Percentiles rank a stretch among this genome's conserved stretches.
phyloP scores from a whole-genome alignment of 2,888 invertebrate species.

The Vanessa cardui region DNA sequence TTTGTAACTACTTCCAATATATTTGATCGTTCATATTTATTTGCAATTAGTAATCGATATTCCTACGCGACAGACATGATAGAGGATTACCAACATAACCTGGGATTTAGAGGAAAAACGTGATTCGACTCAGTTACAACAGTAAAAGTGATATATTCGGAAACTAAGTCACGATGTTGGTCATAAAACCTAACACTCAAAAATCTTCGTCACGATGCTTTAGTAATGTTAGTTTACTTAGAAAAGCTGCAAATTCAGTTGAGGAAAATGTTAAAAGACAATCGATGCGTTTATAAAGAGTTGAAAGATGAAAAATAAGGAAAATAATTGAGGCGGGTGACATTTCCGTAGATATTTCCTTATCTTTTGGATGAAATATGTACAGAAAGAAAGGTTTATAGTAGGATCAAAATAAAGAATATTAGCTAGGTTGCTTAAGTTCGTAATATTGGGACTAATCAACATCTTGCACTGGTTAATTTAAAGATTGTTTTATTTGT shows the following conservation, averaged over 20 bases:
- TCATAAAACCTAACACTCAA: slow-evolving; percentile 32
- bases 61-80: slow-evolving; percentile 16
- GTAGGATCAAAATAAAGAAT: no score
- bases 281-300: no score
- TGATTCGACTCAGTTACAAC: slow-evolving; percentile 33
- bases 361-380: background rate
- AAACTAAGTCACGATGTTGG: slow-evolving; percentile 38
- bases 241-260: slow-evolving; percentile 18
- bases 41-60: background rate
- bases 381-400: no score
- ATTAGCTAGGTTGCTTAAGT: no score
- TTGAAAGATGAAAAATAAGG: background rate
- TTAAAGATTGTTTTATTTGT: no score
- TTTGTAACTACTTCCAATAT: no score
- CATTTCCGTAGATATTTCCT: background rate
- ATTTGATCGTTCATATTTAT: background rate
- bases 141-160: slow-evolving; percentile 37
- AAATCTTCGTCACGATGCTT: slow-evolving; percentile 37
- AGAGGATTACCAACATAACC: slow-evolving; percentile 20
- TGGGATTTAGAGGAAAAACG: slow-evolving; percentile 31
- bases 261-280: slow-evolving; percentile 13
- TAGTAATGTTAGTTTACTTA: slow-evolving; percentile 22
- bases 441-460: no score
- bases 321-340: background rate
- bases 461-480: no score